Evolutionary conservation across 2,113 vertebrate genomes (phyloP).

Genomic region (Ameiurus melas): DNA sequence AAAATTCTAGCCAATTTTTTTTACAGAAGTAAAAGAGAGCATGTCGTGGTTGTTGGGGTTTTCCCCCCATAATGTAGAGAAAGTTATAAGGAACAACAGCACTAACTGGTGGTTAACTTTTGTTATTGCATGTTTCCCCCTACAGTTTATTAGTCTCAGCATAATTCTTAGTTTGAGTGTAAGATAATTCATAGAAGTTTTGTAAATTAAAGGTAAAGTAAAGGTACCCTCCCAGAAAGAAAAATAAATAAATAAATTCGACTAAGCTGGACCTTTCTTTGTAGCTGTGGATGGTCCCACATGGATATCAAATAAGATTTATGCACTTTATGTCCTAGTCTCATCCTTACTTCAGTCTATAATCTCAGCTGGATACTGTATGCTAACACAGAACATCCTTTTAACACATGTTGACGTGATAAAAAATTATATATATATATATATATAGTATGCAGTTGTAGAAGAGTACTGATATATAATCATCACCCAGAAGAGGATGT

Average conservation of each 20-base stretch:
- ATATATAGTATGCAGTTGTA: not conserved
- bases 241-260: not conserved
- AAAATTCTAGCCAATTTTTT: slow-evolving; percentile 10
- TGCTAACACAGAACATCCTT: not conserved
- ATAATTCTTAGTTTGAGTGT: not conserved
- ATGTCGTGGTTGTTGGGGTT: not conserved
- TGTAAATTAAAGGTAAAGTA: not conserved
- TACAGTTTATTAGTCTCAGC: not conserved
- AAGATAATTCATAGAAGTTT: not conserved
- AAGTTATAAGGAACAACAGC: slow-evolving; percentile 27
- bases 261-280: not conserved
- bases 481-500: not conserved
- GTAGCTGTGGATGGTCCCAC: not conserved
- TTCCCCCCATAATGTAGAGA: not conserved
- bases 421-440: too few species aligned
- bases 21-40: not conserved
- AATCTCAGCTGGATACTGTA: not conserved
- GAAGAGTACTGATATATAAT: not conserved
- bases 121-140: slow-evolving; percentile 1
- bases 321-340: not conserved
- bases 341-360: not conserved
- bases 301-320: not conserved
- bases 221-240: not conserved
- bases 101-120: slow-evolving; percentile 23
- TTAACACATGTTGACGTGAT: not conserved